Evolutionary conservation across 2,113 vertebrate species (phyloP).

Genomic region (Ctenodactylus gundi): DNA sequence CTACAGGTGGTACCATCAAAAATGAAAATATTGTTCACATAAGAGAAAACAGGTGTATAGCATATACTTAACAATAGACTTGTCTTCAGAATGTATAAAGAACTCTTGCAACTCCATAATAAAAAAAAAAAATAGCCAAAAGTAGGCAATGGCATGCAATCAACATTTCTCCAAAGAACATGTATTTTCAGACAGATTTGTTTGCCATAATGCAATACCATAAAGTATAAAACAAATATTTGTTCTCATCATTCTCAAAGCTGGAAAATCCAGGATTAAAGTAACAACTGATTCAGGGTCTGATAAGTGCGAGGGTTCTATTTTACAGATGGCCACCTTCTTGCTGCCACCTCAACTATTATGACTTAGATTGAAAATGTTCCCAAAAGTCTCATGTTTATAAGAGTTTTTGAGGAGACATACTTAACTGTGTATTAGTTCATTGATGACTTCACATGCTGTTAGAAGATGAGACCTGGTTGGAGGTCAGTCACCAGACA

Average conservation of each 20-base stretch:
- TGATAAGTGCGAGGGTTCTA: neutral
- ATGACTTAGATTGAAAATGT: no score
- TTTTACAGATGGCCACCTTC: neutral
- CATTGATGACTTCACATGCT: no score
- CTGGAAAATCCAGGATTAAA: neutral
- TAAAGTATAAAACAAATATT: neutral
- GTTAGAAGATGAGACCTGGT: no score
- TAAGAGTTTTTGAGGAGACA: no score
- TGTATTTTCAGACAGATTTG: neutral
- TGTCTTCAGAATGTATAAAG: neutral
- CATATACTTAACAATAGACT: neutral
- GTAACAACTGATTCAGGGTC: neutral
- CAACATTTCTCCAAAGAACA: constrained; percentile 19
- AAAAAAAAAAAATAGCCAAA: neutral
- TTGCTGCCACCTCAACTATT: no score
- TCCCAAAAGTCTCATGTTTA: no score
- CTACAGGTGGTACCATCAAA: neutral
- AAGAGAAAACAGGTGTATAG: neutral
- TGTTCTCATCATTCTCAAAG: neutral
- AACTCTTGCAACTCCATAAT: neutral
- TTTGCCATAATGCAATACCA: neutral
- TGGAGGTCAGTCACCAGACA: no score
- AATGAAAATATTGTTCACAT: constrained; percentile 12
- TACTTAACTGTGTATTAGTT: no score
- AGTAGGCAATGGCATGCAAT: neutral